A percentile compares a stretch with the other conserved stretches of the same genome.
These are phyloP conservation scores for Hemichromis elongatus DNA, from an alignment of 2,113 vertebrate genomes.

Conservation along the genomic window DNA sequence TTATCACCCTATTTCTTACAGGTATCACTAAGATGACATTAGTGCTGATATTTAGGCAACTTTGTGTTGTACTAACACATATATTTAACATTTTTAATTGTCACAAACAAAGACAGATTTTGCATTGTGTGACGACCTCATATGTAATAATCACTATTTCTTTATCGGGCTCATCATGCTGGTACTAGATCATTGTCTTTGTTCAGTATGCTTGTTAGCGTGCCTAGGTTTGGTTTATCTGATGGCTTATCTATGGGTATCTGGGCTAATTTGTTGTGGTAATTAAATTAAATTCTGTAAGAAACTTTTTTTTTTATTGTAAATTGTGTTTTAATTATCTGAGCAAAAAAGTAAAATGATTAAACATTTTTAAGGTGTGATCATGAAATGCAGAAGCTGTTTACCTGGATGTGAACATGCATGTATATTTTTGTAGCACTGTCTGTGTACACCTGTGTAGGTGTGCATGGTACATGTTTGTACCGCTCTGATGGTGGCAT, in stretches of 20 bases:
- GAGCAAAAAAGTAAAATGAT: neutral
- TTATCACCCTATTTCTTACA: neutral
- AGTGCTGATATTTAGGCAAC: neutral
- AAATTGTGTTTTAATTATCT: neutral
- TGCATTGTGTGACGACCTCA: neutral
- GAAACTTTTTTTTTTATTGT: neutral
- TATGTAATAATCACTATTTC: neutral
- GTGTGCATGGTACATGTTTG: neutral
- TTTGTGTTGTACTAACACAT: neutral
- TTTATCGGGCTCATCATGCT: neutral
- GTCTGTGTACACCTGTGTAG: neutral
- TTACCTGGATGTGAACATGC: neutral
- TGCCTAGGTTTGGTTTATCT: neutral
- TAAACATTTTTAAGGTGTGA: neutral
- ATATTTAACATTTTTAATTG: neutral
- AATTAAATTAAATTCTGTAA: neutral
- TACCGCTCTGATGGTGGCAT: constrained; percentile 41
- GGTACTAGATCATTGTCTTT: neutral
- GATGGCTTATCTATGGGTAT: neutral
- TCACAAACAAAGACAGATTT: neutral
- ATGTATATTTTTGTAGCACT: neutral
- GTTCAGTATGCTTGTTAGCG: neutral
- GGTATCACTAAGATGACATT: neutral
- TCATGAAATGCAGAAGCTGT: neutral
- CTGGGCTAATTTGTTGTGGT: neutral